A percentile compares a stretch with the other conserved stretches of the same genome.
phyloP scores from a whole-genome alignment of 2,888 invertebrate species.

The Terebella lapidaria region DNA sequence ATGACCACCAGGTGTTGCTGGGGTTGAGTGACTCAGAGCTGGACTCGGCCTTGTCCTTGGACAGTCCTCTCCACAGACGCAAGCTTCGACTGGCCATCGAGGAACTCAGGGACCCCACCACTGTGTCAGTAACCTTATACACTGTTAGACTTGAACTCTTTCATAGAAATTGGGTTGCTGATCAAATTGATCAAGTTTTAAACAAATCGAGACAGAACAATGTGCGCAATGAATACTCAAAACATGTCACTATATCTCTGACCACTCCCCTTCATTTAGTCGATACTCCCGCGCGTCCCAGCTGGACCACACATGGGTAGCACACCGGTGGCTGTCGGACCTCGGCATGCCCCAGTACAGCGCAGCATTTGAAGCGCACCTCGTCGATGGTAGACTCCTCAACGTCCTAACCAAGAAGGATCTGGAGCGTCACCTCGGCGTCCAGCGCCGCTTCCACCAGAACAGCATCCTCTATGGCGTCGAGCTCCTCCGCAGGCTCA shows the following conservation, averaged over 20 bases:
- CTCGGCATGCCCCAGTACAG: conserved; percentile 85
- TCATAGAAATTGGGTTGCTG: too few relatives aligned
- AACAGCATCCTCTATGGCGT: conserved; percentile 90
- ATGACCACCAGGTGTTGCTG: conserved; percentile 82
- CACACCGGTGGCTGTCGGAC: conserved; percentile 87
- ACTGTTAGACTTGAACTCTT: too few relatives aligned
- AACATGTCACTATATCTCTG: background rate
- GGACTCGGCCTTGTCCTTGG: conserved; percentile 83
- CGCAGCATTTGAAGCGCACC: conserved; percentile 78
- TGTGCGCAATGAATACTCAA: too few relatives aligned
- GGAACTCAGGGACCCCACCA: conserved; percentile 80
- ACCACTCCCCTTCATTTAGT: background rate
- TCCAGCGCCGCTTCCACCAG: conserved; percentile 90
- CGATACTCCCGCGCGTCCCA: conserved; percentile 52
- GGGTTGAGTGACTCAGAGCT: conserved; percentile 87
- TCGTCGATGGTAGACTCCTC: conserved; percentile 89
- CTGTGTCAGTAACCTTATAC: conserved; percentile 62
- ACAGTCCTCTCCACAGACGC: conserved; percentile 87
- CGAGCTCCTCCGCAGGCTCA: conserved; percentile 83
- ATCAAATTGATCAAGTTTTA: too few relatives aligned
- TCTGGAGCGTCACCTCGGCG: conserved; percentile 85
- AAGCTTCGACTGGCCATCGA: conserved; percentile 89
- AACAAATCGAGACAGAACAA: too few relatives aligned
- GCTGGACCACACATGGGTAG: conserved; percentile 87
- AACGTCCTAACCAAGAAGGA: conserved; percentile 91